Evolutionary conservation across 2,113 vertebrate species (phyloP).

Genomic region (Spizaetus ornatus): DNA sequence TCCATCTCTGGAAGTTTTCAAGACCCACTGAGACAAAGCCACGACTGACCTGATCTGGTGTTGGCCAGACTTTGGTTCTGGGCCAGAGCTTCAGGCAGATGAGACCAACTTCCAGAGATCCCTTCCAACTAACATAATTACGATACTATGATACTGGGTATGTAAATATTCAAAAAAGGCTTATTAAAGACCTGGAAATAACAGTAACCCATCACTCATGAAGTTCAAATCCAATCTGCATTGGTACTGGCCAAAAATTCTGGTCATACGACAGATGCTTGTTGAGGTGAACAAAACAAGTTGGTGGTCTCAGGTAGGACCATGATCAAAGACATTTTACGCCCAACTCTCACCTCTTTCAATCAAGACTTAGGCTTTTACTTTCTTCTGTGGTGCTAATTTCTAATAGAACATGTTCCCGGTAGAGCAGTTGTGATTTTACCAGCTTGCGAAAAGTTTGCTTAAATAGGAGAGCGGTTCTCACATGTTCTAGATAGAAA

Average conservation of each 20-base stretch:
- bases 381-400: background rate
- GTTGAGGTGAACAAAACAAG: background rate
- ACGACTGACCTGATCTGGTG: background rate
- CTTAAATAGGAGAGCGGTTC: background rate
- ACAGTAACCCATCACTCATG: background rate
- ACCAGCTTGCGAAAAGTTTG: background rate
- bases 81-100: background rate
- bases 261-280: no score
- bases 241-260: background rate
- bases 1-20: background rate
- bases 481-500: background rate
- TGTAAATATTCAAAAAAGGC: background rate
- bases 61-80: background rate
- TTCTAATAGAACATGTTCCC: background rate
- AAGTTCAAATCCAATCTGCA: background rate
- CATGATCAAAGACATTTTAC: background rate
- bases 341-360: background rate
- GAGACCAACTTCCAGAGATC: background rate
- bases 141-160: background rate
- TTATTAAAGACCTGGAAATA: background rate
- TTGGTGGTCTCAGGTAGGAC: background rate
- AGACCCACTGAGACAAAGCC: background rate
- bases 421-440: background rate
- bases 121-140: background rate
- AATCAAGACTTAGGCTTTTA: background rate